Evolutionary conservation across 2,888 invertebrate species (phyloP), one percentile per base, ranked within the genome.

Genomic region (Tetragonisca angustula): DNA sequence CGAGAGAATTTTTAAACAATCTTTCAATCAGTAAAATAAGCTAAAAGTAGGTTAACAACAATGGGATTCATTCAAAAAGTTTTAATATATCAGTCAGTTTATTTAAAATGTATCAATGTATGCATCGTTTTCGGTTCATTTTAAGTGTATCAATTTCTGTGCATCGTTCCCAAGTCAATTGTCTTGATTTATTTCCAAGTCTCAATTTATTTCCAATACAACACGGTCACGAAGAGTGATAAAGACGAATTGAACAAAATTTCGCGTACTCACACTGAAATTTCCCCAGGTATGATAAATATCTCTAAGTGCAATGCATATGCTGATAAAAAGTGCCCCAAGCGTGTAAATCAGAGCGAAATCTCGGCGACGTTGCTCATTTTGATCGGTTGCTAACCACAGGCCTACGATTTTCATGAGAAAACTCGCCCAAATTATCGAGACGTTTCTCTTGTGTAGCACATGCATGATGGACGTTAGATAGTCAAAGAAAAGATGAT

Each of bases 271-370:
- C 36, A 83, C 83, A 13, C 15, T 21, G 0, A 83, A 62, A 13
- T 81, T 83, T 1, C 81, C 81, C 83, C 81, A 81, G 2, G 83
- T 72, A 4, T 56, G 68, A 21, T 83, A 72, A 4, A 83, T 50
- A 19, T 83, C 83, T 15, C 83, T 72, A 11, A 72, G 13, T 6
- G 81, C 83, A 50, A 83, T 81, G 19, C 67, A 54, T 3, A 62
- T 56, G 21, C 71, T 68, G 6, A 81, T 76, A 1, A 36, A 27
- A 4, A 83, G 50, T 3, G 64, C n/a, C 13, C 13, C 27, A 3
- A 76, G 1, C 19, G 83, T 83, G 21, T 83, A 83, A 1, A 71
- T 50, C 19, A 83, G 17, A 0, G 81, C 68, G 15, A 62, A 68
- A 19, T 76, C 64, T 11, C 83, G 49, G 11, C 72, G 72, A 6